These are phyloP conservation scores for Amphipyra berbera DNA, from an alignment of 2,888 invertebrate species.

Conservation along the genomic window DNA sequence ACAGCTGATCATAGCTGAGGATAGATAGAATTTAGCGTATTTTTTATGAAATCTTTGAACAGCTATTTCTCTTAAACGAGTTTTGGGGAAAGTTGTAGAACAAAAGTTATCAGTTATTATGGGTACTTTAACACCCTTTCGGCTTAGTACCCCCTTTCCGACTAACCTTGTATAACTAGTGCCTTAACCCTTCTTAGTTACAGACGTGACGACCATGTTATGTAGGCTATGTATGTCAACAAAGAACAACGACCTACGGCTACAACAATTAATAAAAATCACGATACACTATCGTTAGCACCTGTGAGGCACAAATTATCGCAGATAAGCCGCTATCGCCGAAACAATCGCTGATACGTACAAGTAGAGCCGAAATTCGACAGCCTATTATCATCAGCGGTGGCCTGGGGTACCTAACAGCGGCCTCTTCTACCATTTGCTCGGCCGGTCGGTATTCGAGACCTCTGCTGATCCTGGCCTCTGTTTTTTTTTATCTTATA, in stretches of 20 bases:
- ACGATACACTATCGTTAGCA: constrained; percentile 53
- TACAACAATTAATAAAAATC: constrained; percentile 52
- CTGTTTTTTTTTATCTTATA: constrained; percentile 84
- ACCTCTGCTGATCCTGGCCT: constrained; percentile 89
- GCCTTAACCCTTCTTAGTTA: neutral
- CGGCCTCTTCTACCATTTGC: constrained; percentile 73
- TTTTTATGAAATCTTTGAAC: too few relatives aligned
- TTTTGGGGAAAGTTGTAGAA: too few relatives aligned
- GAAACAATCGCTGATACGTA: constrained; percentile 69
- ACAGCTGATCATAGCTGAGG: too few relatives aligned
- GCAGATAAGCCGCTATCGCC: constrained; percentile 76
- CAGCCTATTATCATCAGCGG: constrained; percentile 82
- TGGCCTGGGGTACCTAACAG: constrained; percentile 87
- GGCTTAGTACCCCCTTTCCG: too few relatives aligned
- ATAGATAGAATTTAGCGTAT: too few relatives aligned
- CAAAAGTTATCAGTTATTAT: too few relatives aligned
- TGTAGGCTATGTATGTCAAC: too few relatives aligned
- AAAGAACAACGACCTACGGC: neutral
- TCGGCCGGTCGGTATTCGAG: constrained; percentile 88
- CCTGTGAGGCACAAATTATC: constrained; percentile 72
- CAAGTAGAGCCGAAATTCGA: constrained; percentile 76
- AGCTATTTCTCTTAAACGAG: too few relatives aligned
- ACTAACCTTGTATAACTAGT: too few relatives aligned
- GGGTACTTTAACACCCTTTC: too few relatives aligned
- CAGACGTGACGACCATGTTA: too few relatives aligned